Base-by-base conservation (phyloP, 2,797 vertebrate species). In the Siniperca obscura region DNA sequence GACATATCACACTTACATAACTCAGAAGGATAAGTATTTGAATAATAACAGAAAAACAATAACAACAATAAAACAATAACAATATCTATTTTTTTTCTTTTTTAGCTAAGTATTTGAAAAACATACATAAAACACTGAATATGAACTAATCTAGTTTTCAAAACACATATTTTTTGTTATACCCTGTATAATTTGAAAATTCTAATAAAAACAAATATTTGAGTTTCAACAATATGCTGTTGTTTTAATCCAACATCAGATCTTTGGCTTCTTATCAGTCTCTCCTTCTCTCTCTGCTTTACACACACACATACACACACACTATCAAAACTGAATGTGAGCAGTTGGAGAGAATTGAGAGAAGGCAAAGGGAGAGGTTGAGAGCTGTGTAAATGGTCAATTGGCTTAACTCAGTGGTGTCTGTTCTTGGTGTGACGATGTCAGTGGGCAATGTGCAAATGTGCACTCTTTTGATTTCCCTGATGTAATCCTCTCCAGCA, bases 361-460 rank as follows among this genome's bases (percentile, higher is more conserved):
- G 85, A 86, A 86, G 73, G 66, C 89, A 90, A 80, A 88, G 79
- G 70, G 74, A 87, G 89, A 84, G 76, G 83, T 55, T 80, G 78
- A 90, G 81, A 88, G 78, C 82, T 69, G 70, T 81, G 85, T 85
- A 88, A 88, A 85, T 61, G 84, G 87, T 91, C 86, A 90, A 86
- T 87, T 90, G 90, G 88, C 86, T 91, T 87, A 89, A 86, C 88
- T 78, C 89, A 21, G 87, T 82, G 86, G 83, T 88, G 86, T 91
- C 86, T 91, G 89, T 87, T 91, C 86, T 90, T 64, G 85, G 81
- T 89, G 90, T 72, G 84, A 88, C 61, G 22, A 82, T 91, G 84
- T 92, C 89, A 94, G 85, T 60, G 85, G 87, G 86, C 56, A 86
- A 86, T 90, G 91, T 92, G 87, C 88, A 91, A 91, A 90, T 89